Evolutionary conservation across 92 coral and sea anemone genomes (phyloP), one percentile per base, ranked within the genome.

Genomic region (Blastomussa wellsi): DNA sequence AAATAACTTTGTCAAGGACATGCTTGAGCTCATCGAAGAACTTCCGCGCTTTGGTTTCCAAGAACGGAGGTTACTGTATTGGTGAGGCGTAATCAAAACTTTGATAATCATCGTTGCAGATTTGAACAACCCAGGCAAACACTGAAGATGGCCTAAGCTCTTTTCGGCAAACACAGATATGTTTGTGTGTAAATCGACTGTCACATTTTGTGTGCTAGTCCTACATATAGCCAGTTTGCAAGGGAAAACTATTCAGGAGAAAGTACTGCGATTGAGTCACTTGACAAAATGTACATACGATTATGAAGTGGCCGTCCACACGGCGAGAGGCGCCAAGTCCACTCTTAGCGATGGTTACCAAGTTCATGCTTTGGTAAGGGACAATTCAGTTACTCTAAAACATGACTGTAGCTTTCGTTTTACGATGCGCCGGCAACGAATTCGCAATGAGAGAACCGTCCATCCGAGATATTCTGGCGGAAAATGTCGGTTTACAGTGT

Each of bases 311-410:
- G 85, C 92, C 5, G 94, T 95, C 26, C 78, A 90, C 74, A 94
- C 98, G 0, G 98, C 92, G 16, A 90, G 98, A n/a, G 98, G 98
- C 31, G 86, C 93, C 2, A 82, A 86, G 28, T 92, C 98, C 0
- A 92, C 97, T 0, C 88, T 74, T 12, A 82, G 84, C 24, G 94
- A 93, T 37, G 97, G 91, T 13, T 90, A 91, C 53, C 93, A 89
- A 42, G 77, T 93, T 1, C 93, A 91, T 37, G 86, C 94, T 36
- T 59, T 89, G 91, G 93, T 91, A 84, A 86, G 94, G 59, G 32
- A 35, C 44, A 81, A 24, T 47, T 68, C 42, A 24, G 32, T 67
- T 48, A 60, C 16, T 19, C 24, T 35, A 37, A 31, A 19, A 16
- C 3, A 5, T 74, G 8, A 74, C 0, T 19, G 7, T 5, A 13